Base-by-base conservation (phyloP, 2,113 vertebrate genomes). In the Pontoporia blainvillei region DNA sequence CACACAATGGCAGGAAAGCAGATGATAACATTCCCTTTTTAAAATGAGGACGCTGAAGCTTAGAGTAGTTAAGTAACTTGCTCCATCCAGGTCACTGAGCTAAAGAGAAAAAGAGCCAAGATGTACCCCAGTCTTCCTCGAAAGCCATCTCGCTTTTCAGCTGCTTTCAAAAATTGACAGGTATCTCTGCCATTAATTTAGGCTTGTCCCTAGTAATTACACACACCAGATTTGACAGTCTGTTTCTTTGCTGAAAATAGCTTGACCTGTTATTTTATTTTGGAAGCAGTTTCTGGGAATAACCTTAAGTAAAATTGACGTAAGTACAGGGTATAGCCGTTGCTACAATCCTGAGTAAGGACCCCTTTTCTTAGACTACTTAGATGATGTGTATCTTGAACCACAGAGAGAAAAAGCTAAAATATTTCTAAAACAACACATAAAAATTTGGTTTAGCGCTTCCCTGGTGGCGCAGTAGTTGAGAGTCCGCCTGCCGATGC, bases 201-300 rank as follows among this genome's bases (percentile, higher is more conserved):
- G 61, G 27, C 15, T 88, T 91, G 66, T 85, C 57, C 29, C 31
- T 34, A 46, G 36, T 67, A 92, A 90, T 86, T 82, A 86, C 36
- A 54, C 25, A 72, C 34, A 49, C 14, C 81, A 62, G 29, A 59
- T 88, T 66, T 71, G 41, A 81, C 72, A 7, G 5, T 76, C 31
- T 44, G 17, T n/a, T 79, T 79, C 64, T 91, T 92, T 54, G 54
- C 72, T 83, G 82, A 62, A 90, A 93, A 67, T 88, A 92, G 49
- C 61, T 91, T 64, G 76, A 82, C 62, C 54, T 93, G 27, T 86
- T n/a, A n/a, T 78, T 54, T 81, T 90, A 69, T 86, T 94, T 96
- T 76, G 39, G 29, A 78, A 94, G 34, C n/a, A 44, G 34, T 81
- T 94, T 90, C 61, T 64, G 8, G 17, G 52, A 39, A 76, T 82